phyloP scores from a whole-genome alignment of 2,797 vertebrate species.

The Chaunax sp. region DNA sequence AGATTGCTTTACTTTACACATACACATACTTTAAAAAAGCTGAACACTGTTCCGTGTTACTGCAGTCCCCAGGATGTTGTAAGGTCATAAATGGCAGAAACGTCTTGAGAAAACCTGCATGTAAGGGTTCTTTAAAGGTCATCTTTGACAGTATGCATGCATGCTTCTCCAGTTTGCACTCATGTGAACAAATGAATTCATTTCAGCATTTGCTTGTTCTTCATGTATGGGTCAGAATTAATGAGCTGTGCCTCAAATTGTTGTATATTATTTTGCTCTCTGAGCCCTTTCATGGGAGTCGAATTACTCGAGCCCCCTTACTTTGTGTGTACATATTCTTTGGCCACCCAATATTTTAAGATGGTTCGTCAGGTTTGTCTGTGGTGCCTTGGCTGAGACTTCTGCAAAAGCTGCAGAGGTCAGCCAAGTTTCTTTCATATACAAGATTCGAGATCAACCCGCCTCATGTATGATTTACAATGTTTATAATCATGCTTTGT shows the following conservation, averaged over 20 bases:
- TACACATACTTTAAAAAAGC: background rate
- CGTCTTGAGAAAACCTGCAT: background rate
- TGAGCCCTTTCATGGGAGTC: slow-evolving; percentile 21
- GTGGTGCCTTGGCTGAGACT: slow-evolving; percentile 7
- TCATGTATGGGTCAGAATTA: slow-evolving; percentile 24
- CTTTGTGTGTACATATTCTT: slow-evolving; percentile 29
- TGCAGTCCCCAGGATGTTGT: background rate
- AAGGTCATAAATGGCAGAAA: background rate
- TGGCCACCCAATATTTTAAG: slow-evolving; percentile 51
- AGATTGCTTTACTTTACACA: too few relatives aligned
- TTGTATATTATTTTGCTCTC: slow-evolving; percentile 42
- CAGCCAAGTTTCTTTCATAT: slow-evolving; percentile 55
- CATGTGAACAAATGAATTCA: background rate
- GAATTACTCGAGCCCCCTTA: slow-evolving; percentile 11
- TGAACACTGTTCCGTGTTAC: background rate
- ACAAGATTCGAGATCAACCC: background rate
- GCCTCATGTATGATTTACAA: slow-evolving; percentile 45
- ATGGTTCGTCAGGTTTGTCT: slow-evolving; percentile 7
- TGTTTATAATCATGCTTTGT: slow-evolving; percentile 43
- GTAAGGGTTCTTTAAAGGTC: background rate
- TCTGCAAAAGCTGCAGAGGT: slow-evolving; percentile 7
- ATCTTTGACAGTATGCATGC: slow-evolving; percentile 6
- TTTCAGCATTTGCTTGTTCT: slow-evolving; percentile 17
- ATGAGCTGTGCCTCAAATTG: slow-evolving; percentile 53
- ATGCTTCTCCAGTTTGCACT: background rate